phyloP scores from a whole-genome alignment of 2,888 invertebrate genomes.

The Alentia gelatinosa region DNA sequence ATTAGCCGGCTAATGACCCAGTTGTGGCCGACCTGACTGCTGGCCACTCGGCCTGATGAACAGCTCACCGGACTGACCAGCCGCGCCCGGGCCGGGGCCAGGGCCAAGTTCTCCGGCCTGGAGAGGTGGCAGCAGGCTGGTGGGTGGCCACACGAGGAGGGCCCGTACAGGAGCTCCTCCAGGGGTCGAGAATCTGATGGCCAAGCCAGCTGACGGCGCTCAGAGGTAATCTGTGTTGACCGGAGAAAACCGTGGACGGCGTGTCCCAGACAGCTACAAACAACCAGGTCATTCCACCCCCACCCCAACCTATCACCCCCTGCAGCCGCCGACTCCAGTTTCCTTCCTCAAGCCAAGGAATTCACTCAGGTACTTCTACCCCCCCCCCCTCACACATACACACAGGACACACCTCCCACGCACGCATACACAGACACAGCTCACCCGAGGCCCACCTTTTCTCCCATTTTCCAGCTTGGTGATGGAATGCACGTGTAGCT shows the following conservation, averaged over 20 bases:
- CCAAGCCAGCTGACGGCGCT: background rate
- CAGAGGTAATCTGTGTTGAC: background rate
- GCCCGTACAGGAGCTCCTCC: background rate
- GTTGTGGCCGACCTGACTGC: conserved; percentile 37
- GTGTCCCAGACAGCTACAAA: background rate
- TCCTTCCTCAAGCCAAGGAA: background rate
- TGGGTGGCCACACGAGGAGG: background rate
- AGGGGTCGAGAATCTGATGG: background rate
- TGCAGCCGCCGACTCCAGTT: background rate
- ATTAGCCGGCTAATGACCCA: background rate
- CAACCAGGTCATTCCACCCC: background rate
- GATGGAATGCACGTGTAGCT: background rate
- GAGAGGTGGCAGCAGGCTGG: too few relatives aligned
- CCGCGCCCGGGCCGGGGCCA: background rate
- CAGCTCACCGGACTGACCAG: background rate
- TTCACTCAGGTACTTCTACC: too few relatives aligned
- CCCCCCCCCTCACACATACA: background rate
- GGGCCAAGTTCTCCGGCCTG: background rate
- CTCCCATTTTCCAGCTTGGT: background rate
- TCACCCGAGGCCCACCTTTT: background rate
- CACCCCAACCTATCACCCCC: background rate
- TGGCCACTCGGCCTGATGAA: background rate
- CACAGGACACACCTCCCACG: background rate
- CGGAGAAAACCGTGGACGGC: background rate
- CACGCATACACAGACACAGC: background rate